Percentiles rank a stretch among this genome's conserved stretches.
Conservation (phyloP, 2,113 vertebrate species). For the Nerophis lumbriciformis region DNA sequence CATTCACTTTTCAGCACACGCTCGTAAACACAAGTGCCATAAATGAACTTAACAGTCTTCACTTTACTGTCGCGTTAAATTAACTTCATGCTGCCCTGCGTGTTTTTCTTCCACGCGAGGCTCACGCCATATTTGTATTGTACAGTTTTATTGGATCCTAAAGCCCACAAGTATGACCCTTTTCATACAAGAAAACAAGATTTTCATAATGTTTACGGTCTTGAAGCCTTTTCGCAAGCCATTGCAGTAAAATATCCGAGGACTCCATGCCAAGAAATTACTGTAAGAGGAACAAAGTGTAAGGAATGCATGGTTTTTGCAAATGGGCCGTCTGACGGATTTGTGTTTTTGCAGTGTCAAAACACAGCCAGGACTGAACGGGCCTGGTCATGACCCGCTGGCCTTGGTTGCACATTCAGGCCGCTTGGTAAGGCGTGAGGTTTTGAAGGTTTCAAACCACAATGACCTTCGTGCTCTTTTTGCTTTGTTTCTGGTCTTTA, state of each 20-base stretch:
- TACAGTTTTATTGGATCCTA: conserved; percentile 9
- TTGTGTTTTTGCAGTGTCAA: conserved; percentile 55
- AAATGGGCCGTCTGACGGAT: conserved; percentile 59
- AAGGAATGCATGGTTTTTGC: conserved; percentile 42
- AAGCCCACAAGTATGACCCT: background rate
- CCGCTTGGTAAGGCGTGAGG: conserved; percentile 55
- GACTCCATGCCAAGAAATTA: conserved; percentile 26
- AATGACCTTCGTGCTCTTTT: conserved; percentile 56
- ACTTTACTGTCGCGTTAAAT: background rate
- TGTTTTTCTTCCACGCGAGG: conserved; percentile 1
- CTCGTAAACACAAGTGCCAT: background rate
- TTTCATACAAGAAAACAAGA: conserved; percentile 9
- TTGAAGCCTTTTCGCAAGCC: conserved; percentile 5
- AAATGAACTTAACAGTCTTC: background rate
- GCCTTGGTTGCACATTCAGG: conserved; percentile 35
- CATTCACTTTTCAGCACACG: too few species aligned
- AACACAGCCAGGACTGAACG: conserved; percentile 44
- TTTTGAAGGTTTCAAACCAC: conserved; percentile 64
- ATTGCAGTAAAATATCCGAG: conserved; percentile 31
- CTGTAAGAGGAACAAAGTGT: conserved; percentile 36
- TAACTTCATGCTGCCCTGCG: background rate
- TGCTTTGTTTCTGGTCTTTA: conserved; percentile 43
- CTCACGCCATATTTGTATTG: conserved; percentile 1
- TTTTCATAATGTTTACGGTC: conserved; percentile 10
- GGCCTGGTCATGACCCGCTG: conserved; percentile 55